phyloP scores from a whole-genome alignment of 2,113 vertebrate species.

The Phyllostomus discolor region DNA sequence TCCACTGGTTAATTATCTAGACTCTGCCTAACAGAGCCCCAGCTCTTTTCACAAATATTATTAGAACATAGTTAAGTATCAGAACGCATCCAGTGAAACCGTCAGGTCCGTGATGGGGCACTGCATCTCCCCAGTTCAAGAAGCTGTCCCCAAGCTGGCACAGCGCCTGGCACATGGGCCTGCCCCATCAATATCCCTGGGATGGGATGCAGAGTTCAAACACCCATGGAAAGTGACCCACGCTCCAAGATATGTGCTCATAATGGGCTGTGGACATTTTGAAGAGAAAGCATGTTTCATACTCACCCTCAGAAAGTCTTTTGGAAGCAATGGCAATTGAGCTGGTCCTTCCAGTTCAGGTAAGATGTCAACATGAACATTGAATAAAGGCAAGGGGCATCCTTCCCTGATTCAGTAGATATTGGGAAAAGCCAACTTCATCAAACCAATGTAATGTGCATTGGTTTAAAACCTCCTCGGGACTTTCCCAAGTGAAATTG shows the following conservation, averaged over 20 bases:
- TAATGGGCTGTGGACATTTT: background rate
- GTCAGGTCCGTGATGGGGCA: background rate
- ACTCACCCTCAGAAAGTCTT: background rate
- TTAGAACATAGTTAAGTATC: background rate
- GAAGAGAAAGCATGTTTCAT: background rate
- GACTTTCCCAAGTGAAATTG: background rate
- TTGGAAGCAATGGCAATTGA: background rate
- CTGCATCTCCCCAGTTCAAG: background rate
- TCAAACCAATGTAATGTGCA: background rate
- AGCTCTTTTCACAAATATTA: background rate
- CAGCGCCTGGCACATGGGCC: background rate
- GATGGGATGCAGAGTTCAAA: background rate
- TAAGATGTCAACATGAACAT: background rate
- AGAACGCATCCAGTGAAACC: background rate
- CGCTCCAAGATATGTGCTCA: rapidly evolving
- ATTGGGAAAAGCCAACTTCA: background rate
- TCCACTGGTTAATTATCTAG: background rate
- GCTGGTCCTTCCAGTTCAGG: background rate
- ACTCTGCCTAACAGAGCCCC: background rate
- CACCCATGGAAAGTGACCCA: background rate
- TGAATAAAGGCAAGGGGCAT: background rate
- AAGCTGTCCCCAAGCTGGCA: background rate
- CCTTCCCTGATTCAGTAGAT: background rate
- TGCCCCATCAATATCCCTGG: rapidly evolving
- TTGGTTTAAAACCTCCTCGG: background rate